Evolutionary conservation across 2,797 vertebrate species (phyloP).

Genomic region (Helicolenus hilgendorfi): DNA sequence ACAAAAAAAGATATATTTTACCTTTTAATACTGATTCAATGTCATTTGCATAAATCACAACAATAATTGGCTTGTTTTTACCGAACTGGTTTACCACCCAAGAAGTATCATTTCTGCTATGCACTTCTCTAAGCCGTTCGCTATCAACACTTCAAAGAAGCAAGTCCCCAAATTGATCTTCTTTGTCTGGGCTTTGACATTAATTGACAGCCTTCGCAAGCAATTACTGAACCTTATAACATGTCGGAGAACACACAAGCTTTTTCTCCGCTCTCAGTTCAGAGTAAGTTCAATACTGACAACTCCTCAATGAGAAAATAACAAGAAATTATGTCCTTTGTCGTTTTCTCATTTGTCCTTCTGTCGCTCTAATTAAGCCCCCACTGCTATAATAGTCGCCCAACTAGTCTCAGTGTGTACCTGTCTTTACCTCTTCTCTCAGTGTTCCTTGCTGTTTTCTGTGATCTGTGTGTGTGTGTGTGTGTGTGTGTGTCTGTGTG

Average conservation of each 20-base stretch:
- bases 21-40: neutral
- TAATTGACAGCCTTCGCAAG: constrained; percentile 56
- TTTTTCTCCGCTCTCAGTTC: constrained; percentile 32
- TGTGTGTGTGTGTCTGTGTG: constrained; percentile 9
- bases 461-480: constrained; percentile 8
- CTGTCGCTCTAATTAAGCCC: constrained; percentile 47
- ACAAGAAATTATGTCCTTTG: constrained; percentile 35
- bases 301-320: constrained; percentile 22
- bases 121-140: neutral
- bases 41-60: neutral
- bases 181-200: constrained; percentile 57
- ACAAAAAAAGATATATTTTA: neutral
- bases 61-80: neutral
- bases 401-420: constrained; percentile 15
- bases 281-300: constrained; percentile 30
- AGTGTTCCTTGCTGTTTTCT: constrained; percentile 22
- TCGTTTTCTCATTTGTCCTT: constrained; percentile 37
- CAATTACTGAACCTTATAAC: constrained; percentile 44
- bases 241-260: constrained; percentile 36
- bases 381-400: constrained; percentile 16
- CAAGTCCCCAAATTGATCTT: constrained; percentile 23
- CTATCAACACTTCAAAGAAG: constrained; percentile 13
- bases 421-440: constrained; percentile 29
- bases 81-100: neutral
- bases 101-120: neutral